Evolutionary conservation across 1,140 invertebrate genomes (phyloP).

Genomic region (Sipha flava): DNA sequence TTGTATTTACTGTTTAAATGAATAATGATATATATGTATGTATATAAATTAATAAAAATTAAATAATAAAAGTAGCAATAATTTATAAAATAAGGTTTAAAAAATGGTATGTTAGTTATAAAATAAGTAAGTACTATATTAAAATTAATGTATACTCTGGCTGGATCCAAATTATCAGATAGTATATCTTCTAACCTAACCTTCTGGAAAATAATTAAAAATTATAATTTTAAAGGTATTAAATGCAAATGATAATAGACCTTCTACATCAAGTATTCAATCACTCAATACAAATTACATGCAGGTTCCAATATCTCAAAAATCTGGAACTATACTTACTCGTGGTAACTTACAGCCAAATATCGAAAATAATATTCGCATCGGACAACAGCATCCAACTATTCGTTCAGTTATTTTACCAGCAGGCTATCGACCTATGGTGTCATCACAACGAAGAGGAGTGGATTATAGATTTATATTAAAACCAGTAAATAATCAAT

Average conservation of each 20-base stretch:
- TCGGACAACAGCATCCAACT: neutral
- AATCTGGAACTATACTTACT: neutral
- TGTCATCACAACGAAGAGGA: neutral
- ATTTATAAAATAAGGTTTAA: too few species aligned
- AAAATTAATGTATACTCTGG: too few species aligned
- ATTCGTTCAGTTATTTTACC: slow-evolving; percentile 17
- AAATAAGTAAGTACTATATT: too few species aligned
- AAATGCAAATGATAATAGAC: neutral
- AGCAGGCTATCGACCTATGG: neutral
- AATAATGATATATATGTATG: too few species aligned
- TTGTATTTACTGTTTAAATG: too few species aligned
- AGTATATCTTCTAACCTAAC: too few species aligned
- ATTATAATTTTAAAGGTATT: neutral
- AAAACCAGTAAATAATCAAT: slow-evolving; percentile 9
- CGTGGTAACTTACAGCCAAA: neutral
- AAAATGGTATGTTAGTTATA: too few species aligned
- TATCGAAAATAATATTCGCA: neutral
- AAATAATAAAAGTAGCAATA: too few species aligned
- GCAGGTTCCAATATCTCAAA: slow-evolving; percentile 2
- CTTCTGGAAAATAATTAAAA: too few species aligned
- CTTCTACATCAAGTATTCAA: neutral
- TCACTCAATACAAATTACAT: neutral
- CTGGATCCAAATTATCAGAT: too few species aligned
- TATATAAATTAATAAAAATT: too few species aligned
- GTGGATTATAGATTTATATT: slow-evolving; percentile 7